Conservation (phyloP, 2,888 invertebrate species). For the Athalia cordata region DNA sequence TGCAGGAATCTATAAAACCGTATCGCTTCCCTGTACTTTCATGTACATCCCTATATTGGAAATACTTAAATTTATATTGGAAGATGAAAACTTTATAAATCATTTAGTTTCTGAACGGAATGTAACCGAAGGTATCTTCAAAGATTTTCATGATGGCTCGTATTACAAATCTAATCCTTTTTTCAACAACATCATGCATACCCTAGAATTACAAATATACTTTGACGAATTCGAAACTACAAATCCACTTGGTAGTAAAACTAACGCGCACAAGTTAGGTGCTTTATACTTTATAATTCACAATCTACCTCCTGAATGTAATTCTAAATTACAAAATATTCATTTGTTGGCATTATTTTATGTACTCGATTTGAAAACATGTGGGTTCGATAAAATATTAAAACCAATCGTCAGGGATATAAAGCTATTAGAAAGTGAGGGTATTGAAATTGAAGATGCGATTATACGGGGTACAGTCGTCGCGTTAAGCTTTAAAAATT, state of each 20-base stretch:
- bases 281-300: slow-evolving; percentile 48
- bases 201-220: slow-evolving; percentile 44
- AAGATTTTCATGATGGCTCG: slow-evolving; percentile 36
- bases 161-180: slow-evolving; percentile 47
- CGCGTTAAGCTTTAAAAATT: too few relatives aligned
- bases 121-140: slow-evolving; percentile 26
- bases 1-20: slow-evolving; percentile 33
- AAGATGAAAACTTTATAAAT: slow-evolving; percentile 6
- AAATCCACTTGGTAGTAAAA: slow-evolving; percentile 51
- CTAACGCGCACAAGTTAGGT: slow-evolving; percentile 47
- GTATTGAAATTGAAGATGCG: too few relatives aligned
- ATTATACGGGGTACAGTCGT: too few relatives aligned
- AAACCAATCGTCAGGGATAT: slow-evolving; percentile 46
- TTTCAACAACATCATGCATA: slow-evolving; percentile 27
- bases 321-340: slow-evolving; percentile 49
- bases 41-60: slow-evolving; percentile 48
- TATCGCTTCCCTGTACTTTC: slow-evolving; percentile 44
- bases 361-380: slow-evolving; percentile 40
- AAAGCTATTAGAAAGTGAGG: slow-evolving; percentile 45
- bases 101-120: slow-evolving; percentile 12
- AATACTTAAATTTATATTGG: slow-evolving; percentile 40
- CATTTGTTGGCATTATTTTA: slow-evolving; percentile 48
- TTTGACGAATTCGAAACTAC: slow-evolving; percentile 51
- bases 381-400: slow-evolving; percentile 47
- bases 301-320: slow-evolving; percentile 50